These are phyloP conservation scores for Octonoba sinensis DNA, from an alignment of 2,888 invertebrate genomes.

Conservation along the genomic window DNA sequence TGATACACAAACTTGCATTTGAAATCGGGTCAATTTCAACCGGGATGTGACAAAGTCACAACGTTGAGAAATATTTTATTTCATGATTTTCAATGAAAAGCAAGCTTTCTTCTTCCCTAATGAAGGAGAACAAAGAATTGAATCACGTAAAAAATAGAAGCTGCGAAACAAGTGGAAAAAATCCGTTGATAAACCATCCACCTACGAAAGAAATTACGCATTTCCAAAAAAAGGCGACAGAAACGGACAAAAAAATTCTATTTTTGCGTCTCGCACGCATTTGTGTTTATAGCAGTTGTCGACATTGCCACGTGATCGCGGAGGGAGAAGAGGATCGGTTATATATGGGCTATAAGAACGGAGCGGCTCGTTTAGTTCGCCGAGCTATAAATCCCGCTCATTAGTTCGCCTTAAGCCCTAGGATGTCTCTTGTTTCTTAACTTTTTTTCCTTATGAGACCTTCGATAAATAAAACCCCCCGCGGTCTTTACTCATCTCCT, in stretches of 20 bases:
- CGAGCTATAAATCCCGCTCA: constrained; percentile 52
- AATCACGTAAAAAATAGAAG: too few relatives aligned
- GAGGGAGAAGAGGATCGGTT: not conserved
- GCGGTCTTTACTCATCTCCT: too few relatives aligned
- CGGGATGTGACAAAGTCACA: too few relatives aligned
- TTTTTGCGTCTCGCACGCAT: not conserved
- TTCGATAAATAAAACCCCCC: constrained; percentile 37
- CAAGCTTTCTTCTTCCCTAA: too few relatives aligned
- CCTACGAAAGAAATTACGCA: not conserved
- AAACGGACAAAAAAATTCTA: not conserved
- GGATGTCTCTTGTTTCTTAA: constrained; percentile 27
- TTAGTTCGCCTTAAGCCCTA: constrained; percentile 36
- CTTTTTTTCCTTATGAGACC: constrained; percentile 13
- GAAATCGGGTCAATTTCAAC: too few relatives aligned
- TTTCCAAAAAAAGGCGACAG: too few relatives aligned
- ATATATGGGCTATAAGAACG: constrained; percentile 29
- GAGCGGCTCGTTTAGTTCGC: constrained; percentile 31
- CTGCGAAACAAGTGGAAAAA: too few relatives aligned
- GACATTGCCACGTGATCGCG: constrained; percentile 18
- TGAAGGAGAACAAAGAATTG: too few relatives aligned
- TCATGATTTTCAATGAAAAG: too few relatives aligned
- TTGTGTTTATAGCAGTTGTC: constrained; percentile 7
- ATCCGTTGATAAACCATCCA: not conserved
- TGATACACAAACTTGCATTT: too few relatives aligned
- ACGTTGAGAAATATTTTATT: too few relatives aligned